phyloP scores from a whole-genome alignment of 2,113 vertebrate genomes.

The Barnardius zonarius region DNA sequence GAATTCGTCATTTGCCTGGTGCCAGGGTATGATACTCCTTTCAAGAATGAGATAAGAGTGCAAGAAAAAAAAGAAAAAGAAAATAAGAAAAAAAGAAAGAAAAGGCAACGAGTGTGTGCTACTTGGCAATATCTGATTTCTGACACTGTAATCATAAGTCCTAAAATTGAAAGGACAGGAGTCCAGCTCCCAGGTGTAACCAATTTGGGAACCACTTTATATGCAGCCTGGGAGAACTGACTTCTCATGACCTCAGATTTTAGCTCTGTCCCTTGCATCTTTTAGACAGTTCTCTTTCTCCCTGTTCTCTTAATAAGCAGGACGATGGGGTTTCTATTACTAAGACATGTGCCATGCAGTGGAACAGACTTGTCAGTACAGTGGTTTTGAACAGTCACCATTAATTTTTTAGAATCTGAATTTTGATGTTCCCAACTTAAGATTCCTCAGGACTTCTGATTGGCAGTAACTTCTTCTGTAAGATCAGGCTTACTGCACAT shows the following conservation, averaged over 20 bases:
- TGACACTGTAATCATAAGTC: background rate
- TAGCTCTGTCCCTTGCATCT: background rate
- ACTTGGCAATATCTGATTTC: background rate
- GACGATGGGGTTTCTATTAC: background rate
- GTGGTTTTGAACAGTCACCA: background rate
- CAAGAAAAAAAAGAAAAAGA: background rate
- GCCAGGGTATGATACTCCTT: background rate
- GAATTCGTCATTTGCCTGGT: background rate
- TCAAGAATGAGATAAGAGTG: background rate
- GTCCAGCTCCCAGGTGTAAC: background rate
- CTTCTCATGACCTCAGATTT: background rate
- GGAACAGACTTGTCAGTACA: background rate
- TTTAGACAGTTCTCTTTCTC: background rate
- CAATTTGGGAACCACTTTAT: background rate
- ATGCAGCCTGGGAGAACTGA: background rate
- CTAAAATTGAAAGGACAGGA: background rate
- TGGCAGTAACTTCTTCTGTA: background rate
- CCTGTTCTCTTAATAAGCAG: background rate
- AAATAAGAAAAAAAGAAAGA: fast-evolving
- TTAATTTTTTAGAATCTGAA: background rate
- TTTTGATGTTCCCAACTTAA: background rate
- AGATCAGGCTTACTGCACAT: background rate
- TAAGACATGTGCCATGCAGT: background rate
- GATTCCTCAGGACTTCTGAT: background rate
- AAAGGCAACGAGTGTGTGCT: background rate